Evolutionary conservation across 2,888 invertebrate genomes (phyloP), one percentile per base, ranked within the genome.

Genomic region (Latrodectus elegans): DNA sequence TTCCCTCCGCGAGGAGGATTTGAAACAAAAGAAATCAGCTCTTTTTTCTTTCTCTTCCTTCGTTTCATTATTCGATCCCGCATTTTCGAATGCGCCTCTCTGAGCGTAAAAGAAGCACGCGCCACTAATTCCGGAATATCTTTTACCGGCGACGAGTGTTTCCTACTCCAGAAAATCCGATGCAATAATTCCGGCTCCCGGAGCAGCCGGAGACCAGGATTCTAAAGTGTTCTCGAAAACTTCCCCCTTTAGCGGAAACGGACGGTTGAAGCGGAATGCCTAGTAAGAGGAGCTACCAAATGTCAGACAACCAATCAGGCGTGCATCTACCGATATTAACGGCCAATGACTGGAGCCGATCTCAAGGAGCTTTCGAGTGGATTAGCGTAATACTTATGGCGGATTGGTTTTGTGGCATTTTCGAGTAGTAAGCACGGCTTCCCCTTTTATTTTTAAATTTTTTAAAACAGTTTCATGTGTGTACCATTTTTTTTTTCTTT

Each of bases 201-300:
- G 77, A 72, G 70, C 80, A 80, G 76, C 60, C 60, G 60, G n/a
- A n/a, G 12, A 14, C 60, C 60, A 60, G 60, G 60, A 60, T 71
- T 87, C 81, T 87, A 87, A 87, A 87, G 86, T 87, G 86, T 87
- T 87, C 86, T 87, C 81, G 86, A 87, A 81, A 87, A 87, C 81
- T 77, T 76, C 85, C 80, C 80, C 84, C 76, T 80, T 79, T 74
- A 68, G 68, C 73, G 76, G 86, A 76, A 86, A 81, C 70, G 76
- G 86, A 73, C 73, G 81, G 81, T 72, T 86, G 71, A 73, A 78
- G 84, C 84, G 84, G 84, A 84, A 84, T 81, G 67, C 72, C 38
- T 14, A 53, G 67, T 67, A 75, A 76, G 76, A 71, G 83, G 83
- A 38, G 71, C 76, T 60, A 76, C 80, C 85, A 76, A 86, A 87